Base-by-base conservation (phyloP, 2,113 vertebrate genomes). In the Nesoenas mayeri region DNA sequence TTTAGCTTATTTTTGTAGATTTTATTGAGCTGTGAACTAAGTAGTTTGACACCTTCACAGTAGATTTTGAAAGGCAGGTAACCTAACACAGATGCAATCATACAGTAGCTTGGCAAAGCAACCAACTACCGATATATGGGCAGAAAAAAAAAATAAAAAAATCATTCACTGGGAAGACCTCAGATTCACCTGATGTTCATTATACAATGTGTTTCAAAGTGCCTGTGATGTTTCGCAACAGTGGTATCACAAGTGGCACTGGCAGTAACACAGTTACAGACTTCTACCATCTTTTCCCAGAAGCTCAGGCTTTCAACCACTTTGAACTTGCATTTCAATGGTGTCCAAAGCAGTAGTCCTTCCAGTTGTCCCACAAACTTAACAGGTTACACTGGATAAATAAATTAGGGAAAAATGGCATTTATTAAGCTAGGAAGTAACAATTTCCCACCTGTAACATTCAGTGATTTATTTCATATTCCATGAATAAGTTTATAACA, bases 231-330 rank as follows among this genome's bases (percentile, higher is more conserved):
- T n/a, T 75, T 79, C 36, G 14, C 17, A 71, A 36, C 10, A 26
- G 9, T 70, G 1, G 3, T 11, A 40, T 58, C 1, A 0, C 6
- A 48, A 62, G 15, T 80, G 26, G 3, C 4, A 4, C 16, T 91
- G 47, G 6, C 11, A 60, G 25, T 51, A 74, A 70, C 20, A 70
- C 6, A 54, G 5, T 62, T 78, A 56, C 10, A 53, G 26, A 38
- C 15, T n/a, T 47, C 22, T 56, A 12, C 18, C 36, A 15, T 12
- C 12, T 72, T 62, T 74, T 10, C 13, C 28, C 72, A n/a, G 18
- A 56, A 89, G 7, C 6, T 36, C 1, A 0, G 61, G 8, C n/a
- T 94, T 80, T 85, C 54, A 53, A 22, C 5, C 10, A 34, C 67
- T 85, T 72, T 26, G 32, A 85, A 62, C 17, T 56, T 54, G 12